A percentile compares a stretch with the other conserved stretches of the same genome.
Conservation (phyloP, 1,140 invertebrate species). For the Acromyrmex charruanus region DNA sequence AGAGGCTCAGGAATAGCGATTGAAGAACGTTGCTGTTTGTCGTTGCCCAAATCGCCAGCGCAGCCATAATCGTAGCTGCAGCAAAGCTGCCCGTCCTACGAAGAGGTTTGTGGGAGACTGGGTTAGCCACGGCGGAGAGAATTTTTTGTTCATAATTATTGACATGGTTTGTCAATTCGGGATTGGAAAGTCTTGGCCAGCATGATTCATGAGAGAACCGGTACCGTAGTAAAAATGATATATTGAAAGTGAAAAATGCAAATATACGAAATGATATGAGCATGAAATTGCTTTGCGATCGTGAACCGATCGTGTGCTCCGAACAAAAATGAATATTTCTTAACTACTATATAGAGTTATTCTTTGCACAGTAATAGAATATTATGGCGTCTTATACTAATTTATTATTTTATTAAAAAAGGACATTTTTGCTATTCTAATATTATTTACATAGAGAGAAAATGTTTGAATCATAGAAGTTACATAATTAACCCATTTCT, state of each 20-base stretch:
- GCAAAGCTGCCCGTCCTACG: constrained; percentile 88
- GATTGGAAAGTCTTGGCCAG: constrained; percentile 61
- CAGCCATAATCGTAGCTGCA: constrained; percentile 89
- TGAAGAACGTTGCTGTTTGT: constrained; percentile 73
- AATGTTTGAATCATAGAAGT: not conserved
- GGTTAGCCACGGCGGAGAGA: constrained; percentile 75
- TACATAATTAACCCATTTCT: constrained; percentile 6
- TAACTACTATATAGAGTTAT: not conserved
- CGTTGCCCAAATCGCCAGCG: constrained; percentile 84
- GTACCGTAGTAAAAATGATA: not conserved
- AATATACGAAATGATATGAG: constrained; percentile 1
- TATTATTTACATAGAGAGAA: not conserved
- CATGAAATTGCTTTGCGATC: not conserved
- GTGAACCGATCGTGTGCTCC: constrained; percentile 28
- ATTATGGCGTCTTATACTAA: not conserved
- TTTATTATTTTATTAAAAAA: not conserved
- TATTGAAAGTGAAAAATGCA: not conserved
- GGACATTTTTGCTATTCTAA: not conserved
- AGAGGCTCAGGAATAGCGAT: constrained; percentile 74
- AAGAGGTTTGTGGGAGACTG: constrained; percentile 76
- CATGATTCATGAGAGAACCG: not conserved
- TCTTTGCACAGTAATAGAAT: not conserved
- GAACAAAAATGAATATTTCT: constrained; percentile 1
- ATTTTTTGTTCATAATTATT: constrained; percentile 40
- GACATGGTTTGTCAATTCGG: not conserved